A percentile compares a stretch with the other conserved stretches of the same genome.
phyloP scores from a whole-genome alignment of 2,888 invertebrate species.

The Malachius bipustulatus region DNA sequence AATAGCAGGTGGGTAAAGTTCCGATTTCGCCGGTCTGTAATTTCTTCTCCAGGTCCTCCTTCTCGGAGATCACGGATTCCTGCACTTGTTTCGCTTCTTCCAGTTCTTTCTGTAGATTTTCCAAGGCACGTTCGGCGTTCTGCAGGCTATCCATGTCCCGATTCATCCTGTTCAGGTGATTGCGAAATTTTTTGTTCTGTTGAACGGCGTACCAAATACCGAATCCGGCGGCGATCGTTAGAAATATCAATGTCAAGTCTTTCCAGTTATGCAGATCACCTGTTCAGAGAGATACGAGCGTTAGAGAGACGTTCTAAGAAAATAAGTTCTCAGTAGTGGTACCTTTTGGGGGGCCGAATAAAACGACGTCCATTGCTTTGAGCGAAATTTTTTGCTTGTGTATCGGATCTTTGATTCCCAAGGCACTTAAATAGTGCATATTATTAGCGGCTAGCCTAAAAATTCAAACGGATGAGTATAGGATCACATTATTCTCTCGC shows the following conservation, averaged over 20 bases:
- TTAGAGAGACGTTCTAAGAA: not conserved
- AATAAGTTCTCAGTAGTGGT: conserved; percentile 25
- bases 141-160: conserved; percentile 87
- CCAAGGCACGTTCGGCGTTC: conserved; percentile 77
- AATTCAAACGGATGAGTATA: not conserved
- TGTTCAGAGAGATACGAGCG: conserved; percentile 16
- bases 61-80: conserved; percentile 70
- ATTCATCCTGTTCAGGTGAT: conserved; percentile 82
- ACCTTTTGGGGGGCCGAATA: conserved; percentile 98
- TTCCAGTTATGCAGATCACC: conserved; percentile 50
- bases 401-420: conserved; percentile 96
- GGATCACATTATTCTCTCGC: too few relatives aligned
- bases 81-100: conserved; percentile 73
- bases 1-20: conserved; percentile 58
- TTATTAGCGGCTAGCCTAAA: conserved; percentile 87
- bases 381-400: conserved; percentile 95
- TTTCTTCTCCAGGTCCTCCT: conserved; percentile 69
- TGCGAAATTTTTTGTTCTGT: conserved; percentile 78
- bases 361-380: conserved; percentile 97
- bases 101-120: conserved; percentile 73
- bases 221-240: conserved; percentile 72
- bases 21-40: conserved; percentile 53
- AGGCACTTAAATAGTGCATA: conserved; percentile 74
- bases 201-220: conserved; percentile 88
- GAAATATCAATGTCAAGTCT: conserved; percentile 75